Evolutionary conservation across 2,113 vertebrate genomes (phyloP), one percentile per base, ranked within the genome.

Genomic region (Zosterops lateralis): DNA sequence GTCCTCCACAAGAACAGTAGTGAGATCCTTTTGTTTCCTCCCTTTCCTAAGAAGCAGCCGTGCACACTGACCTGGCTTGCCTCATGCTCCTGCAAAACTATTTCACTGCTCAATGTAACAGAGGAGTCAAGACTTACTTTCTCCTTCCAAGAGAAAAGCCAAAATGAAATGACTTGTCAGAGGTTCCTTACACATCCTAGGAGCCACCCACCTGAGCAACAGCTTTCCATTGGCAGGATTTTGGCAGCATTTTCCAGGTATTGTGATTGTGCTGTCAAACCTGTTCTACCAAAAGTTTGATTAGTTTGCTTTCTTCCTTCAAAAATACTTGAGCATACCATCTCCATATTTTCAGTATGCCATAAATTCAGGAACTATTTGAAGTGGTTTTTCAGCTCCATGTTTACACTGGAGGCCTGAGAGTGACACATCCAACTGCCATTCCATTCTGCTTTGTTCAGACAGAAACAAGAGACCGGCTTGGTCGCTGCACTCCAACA

Each of bases 31-130:
- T 17, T 73, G 5, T 56, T 70, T 70, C 42, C 80, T 62, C 50
- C 17, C 40, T 76, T 58, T 16, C n/a, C 34, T 36, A 20, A 38
- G 7, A 31, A 50, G 62, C 3, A 68, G 67, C 21, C 0, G 0
- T 16, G n/a, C 28, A 12, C 1, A 1, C 53, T 34, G 58, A 45
- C 16, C 29, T 1, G 3, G 20, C 51, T 56, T 19, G 18, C 21
- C 56, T 81, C 53, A 10, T 5, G 26, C 42, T 76, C 56, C 51
- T 21, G 18, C 17, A 56, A 28, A 91, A 51, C 73, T 25, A 65
- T 11, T 64, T 28, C 50, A 28, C 72, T 45, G 48, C 36, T 71
- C 40, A 20, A 4, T 26, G 47, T 48, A 40, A 48, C 7, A 76
- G 65, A 61, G 2, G 17, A 64, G 38, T 21, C 36, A 42, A 50